Evolutionary conservation across 1,140 invertebrate genomes (phyloP).

Genomic region (Lordiphosa clarofinis): DNA sequence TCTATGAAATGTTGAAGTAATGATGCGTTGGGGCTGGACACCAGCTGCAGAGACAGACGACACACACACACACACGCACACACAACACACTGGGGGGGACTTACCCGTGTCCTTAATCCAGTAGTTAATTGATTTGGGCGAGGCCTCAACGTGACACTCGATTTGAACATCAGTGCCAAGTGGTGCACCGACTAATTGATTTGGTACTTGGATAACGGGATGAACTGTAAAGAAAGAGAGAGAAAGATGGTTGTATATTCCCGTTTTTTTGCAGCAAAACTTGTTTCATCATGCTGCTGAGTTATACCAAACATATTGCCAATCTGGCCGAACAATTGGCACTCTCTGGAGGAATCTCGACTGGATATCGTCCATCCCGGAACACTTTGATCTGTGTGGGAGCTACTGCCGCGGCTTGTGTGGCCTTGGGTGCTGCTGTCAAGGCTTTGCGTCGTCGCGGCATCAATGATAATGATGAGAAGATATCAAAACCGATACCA

Average conservation of each 20-base stretch:
- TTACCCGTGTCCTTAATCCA: constrained; percentile 91
- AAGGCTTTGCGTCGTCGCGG: constrained; percentile 13
- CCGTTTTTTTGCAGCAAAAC: constrained; percentile 20
- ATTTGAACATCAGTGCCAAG: constrained; percentile 91
- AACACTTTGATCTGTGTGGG: constrained; percentile 33
- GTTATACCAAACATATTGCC: constrained; percentile 6
- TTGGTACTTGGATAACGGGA: constrained; percentile 92
- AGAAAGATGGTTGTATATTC: neutral
- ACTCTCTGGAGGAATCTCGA: neutral
- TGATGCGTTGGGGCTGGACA: constrained; percentile 51
- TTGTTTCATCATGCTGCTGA: constrained; percentile 3
- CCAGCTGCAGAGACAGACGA: constrained; percentile 21
- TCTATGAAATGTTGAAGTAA: constrained; percentile 56
- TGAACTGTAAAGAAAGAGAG: constrained; percentile 84
- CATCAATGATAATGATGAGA: neutral
- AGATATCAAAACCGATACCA: no score
- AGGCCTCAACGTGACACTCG: constrained; percentile 94
- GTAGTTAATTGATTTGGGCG: constrained; percentile 92
- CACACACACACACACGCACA: constrained; percentile 3
- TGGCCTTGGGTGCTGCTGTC: constrained; percentile 23
- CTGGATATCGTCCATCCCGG: constrained; percentile 16
- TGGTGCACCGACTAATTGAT: constrained; percentile 93
- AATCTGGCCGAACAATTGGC: constrained; percentile 13
- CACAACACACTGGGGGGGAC: constrained; percentile 40
- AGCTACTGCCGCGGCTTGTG: constrained; percentile 29